Evolutionary conservation across 2,797 vertebrate species (phyloP), one percentile per base, ranked within the genome.

Genomic region (Leuciscus waleckii): DNA sequence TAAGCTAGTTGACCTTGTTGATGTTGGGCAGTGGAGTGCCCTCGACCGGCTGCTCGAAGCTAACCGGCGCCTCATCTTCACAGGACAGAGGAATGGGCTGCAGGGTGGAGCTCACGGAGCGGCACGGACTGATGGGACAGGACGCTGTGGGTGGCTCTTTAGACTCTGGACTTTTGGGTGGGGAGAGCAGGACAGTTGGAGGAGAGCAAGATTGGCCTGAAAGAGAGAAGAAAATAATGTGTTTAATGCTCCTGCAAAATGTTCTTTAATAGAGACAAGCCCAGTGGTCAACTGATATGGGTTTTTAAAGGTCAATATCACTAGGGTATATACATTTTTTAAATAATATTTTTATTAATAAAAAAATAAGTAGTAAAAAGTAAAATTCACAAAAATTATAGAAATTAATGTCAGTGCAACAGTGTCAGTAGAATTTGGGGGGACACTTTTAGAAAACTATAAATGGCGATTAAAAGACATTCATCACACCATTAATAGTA

Each of bases 151-250:
- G 86, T 58, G 90, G 93, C 65, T 92, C 92, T 85, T 94, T 95
- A 71, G 89, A 88, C 68, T 95, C 94, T 0, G 93, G 91, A 79
- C 85, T 93, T 91, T 93, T 95, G 41, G 93, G 87, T n/a, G 93
- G 90, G 51, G 93, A 91, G 85, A 94, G 89, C 87, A 95, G 89
- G 82, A 93, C 78, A 5, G 90, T 93, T 81, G 95, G 94, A 5
- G 94, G 90, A 96, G 86, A 32, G 95, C 91, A 1, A 95, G 94
- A 89, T 95, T 95, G 83, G 95, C 95, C 95, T 96, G 89, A 54
- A 89, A 84, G 69, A 35, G 73, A 51, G 32, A 26, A 76, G 43
- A 70, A 81, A 81, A 26, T 0, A 19, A 69, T 37, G 9, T 41
- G 21, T 49, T 54, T 29, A 80, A 73, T 26, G 5, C 11, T 70